Evolutionary conservation across 2,888 invertebrate species (phyloP).

Genomic region (Himalopsyche tibetana): DNA sequence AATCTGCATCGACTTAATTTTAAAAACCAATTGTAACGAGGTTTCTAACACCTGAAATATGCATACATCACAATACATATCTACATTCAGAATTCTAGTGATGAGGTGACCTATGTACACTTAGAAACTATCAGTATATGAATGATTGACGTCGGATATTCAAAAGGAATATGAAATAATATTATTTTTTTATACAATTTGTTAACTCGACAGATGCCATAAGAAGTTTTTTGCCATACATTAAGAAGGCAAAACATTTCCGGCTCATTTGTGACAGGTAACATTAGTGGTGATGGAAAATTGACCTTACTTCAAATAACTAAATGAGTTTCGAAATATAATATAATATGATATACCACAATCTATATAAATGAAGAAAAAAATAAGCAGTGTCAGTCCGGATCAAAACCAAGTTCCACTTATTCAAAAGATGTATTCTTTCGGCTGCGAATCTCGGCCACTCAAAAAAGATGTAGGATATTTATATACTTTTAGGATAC

Average conservation of each 20-base stretch:
- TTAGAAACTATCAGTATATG: not conserved
- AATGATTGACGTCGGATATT: constrained; percentile 30
- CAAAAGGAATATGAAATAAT: not conserved
- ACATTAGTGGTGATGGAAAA: constrained; percentile 2
- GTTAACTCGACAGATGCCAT: not conserved
- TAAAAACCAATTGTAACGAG: too few relatives aligned
- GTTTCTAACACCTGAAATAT: too few relatives aligned
- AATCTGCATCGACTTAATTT: too few relatives aligned
- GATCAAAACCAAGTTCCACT: too few relatives aligned
- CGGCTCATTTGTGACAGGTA: not conserved
- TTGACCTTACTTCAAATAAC: not conserved
- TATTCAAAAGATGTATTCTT: too few relatives aligned
- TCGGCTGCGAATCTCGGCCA: too few relatives aligned
- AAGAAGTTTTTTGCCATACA: not conserved
- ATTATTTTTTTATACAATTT: not conserved
- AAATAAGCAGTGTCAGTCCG: not conserved
- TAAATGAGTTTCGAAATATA: not conserved
- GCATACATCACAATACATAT: not conserved
- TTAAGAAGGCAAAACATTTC: constrained; percentile 13
- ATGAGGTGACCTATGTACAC: not conserved
- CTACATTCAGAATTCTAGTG: not conserved
- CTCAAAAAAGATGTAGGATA: too few relatives aligned
- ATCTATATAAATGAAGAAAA: not conserved
- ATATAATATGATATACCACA: not conserved
- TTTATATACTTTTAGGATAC: too few relatives aligned